Percentiles rank a stretch among this genome's conserved stretches.
Conservation (phyloP, 2,797 vertebrate species). For the Momotus momota region DNA sequence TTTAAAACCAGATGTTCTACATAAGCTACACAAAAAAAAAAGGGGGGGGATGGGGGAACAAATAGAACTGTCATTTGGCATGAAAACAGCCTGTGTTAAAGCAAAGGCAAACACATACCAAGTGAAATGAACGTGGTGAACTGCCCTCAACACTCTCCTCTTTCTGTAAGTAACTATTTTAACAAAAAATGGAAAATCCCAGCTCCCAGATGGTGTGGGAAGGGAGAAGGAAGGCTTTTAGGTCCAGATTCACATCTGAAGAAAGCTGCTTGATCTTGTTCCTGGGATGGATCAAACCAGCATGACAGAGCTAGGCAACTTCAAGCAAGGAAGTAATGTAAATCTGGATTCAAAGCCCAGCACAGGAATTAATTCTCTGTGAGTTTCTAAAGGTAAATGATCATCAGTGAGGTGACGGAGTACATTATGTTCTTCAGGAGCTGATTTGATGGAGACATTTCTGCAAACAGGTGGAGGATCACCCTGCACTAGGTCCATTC, state of each 20-base stretch:
- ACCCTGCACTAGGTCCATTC: neutral
- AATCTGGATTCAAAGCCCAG: neutral
- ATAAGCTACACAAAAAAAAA: slow-evolving; percentile 74
- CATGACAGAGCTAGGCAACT: slow-evolving; percentile 35
- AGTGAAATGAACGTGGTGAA: slow-evolving; percentile 51
- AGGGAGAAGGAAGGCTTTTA: slow-evolving; percentile 20
- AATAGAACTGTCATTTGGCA: slow-evolving; percentile 69
- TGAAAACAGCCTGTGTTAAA: slow-evolving; percentile 46
- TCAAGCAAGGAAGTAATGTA: neutral
- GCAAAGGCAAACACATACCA: slow-evolving; percentile 53
- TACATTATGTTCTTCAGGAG: neutral
- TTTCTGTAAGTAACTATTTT: slow-evolving; percentile 33
- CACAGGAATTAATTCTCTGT: neutral
- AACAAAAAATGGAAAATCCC: slow-evolving; percentile 59
- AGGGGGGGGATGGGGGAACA: slow-evolving; percentile 48
- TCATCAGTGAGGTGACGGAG: neutral
- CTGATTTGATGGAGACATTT: neutral
- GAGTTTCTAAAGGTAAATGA: neutral
- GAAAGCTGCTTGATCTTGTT: slow-evolving; percentile 23
- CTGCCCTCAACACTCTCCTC: slow-evolving; percentile 43
- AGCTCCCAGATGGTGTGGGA: slow-evolving; percentile 48
- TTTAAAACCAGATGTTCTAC: slow-evolving; percentile 88
- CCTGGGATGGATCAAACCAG: slow-evolving; percentile 31
- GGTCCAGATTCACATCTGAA: slow-evolving; percentile 4
- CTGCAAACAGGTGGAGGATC: neutral